Base-by-base conservation (phyloP, 2,888 invertebrate genomes). In the Brachyptera risi region DNA sequence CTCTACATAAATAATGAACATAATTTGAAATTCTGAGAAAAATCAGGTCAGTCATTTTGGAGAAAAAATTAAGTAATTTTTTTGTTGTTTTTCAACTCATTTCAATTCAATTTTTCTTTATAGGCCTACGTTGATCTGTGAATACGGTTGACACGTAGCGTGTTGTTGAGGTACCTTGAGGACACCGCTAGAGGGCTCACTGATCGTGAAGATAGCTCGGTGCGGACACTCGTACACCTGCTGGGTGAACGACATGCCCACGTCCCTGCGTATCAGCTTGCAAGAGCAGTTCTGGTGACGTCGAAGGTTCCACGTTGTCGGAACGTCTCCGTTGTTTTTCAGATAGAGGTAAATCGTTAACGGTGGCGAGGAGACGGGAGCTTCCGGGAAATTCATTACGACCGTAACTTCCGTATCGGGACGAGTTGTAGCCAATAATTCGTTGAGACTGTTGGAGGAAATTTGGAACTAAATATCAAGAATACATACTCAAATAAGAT, bases 231-330 rank as follows among this genome's bases (percentile, higher is more conserved):
- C 68, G 61, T 69, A 73, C 2, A 65, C 64, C 59, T 68, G 69
- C 56, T 68, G 67, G 38, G 73, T 68, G 15, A 69, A 66, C 24
- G 73, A 71, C 15, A 72, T 59, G 35, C 70, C 68, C 40, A 65
- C 66, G 0, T 64, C 62, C 47, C 67, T 67, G 49, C 68, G 67
- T 19, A 69, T 66, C 40, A 68, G 64, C 56, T 65, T 27, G 63
- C 76, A 77, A 2, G 71, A 68, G 63, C 76, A 77, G 27, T 72
- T 58, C 67, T 74, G 69, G 35, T 69, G 68, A 56, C 73, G 68
- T 64, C 71, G 73, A 7, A 76, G 57, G 35, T 60, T 64, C 60
- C 76, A 68, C 15, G 66, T 64, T 5, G 69, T 67, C 9, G 66
- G 62, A 24, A 71, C 70, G 3, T 64, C 60, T 5, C 73, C 69